Evolutionary conservation across 2,888 invertebrate species (phyloP), one percentile per base, ranked within the genome.

Genomic region (Ennomos quercinarius): DNA sequence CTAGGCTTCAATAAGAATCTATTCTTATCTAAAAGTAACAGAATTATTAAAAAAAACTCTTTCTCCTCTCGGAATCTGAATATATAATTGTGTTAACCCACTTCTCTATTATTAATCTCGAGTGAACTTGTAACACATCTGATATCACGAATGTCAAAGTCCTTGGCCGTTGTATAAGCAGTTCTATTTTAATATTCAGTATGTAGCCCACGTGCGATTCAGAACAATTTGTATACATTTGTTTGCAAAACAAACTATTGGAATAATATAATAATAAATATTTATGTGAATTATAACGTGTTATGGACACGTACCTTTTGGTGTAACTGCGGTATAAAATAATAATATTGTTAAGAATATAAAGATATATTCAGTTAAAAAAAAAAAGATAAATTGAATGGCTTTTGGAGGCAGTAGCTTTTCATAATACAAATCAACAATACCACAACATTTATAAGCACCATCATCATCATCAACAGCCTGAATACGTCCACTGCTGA

Each of bases 141-240:
- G 44, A 52, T 51, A 54, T 54, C 46, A 57, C 61, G 11, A 63
- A 42, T 49, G 47, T 57, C 42, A 38, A 78, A 59, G 73, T 74
- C 87, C 89, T 86, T 84, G 87, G 78, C 76, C 74, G 67, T 72
- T 63, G 68, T 70, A 69, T 73, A 74, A 76, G 66, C 70, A 66
- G n/a, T 43, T 75, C 83, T 87, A 87, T 87, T 87, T 84, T 68
- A 73, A 78, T 64, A 27, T 27, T 27, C 27, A 27, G 27, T 27
- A 27, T 44, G 11, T 58, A 34, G 61, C 72, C 70, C 69, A 72
- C 72, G 73, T 72, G 58, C 68, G 64, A 67, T 71, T 67, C 62
- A 49, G 41, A 36, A 45, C 50, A 60, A 47, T 42, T 17, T 27
- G 47, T 60, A 11, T 42, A 9, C 38, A 40, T 47, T 37, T 52